Evolutionary conservation across 2,888 invertebrate species (phyloP).

Genomic region (Ectobius pallidus): DNA sequence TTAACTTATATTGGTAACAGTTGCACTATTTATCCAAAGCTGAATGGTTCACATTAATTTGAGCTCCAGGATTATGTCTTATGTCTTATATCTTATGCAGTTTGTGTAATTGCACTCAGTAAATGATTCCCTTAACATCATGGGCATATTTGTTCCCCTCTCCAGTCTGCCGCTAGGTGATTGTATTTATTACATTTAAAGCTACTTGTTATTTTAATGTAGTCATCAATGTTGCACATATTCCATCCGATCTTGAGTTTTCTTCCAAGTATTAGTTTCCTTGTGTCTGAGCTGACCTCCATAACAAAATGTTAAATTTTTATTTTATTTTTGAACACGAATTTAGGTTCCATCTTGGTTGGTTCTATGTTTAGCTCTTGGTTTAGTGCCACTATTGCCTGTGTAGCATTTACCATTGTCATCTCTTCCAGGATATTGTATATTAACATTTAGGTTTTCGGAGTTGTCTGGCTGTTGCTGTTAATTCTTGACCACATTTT

Average conservation of each 20-base stretch:
- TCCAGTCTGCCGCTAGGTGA: neutral
- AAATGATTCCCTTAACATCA: neutral
- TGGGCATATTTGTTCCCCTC: neutral
- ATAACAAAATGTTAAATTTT: neutral
- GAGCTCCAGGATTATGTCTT: no score
- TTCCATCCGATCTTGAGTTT: neutral
- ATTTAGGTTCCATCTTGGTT: neutral
- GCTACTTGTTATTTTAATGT: neutral
- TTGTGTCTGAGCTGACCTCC: neutral
- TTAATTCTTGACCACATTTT: neutral
- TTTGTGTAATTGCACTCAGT: neutral
- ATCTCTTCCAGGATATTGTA: neutral
- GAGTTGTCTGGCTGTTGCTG: neutral
- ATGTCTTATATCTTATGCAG: no score
- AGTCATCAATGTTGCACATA: neutral
- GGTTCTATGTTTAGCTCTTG: neutral
- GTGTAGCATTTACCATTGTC: neutral
- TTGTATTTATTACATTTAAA: no score
- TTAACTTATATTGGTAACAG: neutral
- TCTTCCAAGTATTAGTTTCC: neutral
- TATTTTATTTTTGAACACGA: neutral
- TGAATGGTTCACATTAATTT: no score
- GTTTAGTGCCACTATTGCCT: neutral
- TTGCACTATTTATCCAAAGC: no score
- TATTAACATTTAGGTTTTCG: neutral